Percentiles rank a stretch among this genome's conserved stretches.
Conservation (phyloP, 2,888 invertebrate genomes). For the Lordiphosa fenestrarum region DNA sequence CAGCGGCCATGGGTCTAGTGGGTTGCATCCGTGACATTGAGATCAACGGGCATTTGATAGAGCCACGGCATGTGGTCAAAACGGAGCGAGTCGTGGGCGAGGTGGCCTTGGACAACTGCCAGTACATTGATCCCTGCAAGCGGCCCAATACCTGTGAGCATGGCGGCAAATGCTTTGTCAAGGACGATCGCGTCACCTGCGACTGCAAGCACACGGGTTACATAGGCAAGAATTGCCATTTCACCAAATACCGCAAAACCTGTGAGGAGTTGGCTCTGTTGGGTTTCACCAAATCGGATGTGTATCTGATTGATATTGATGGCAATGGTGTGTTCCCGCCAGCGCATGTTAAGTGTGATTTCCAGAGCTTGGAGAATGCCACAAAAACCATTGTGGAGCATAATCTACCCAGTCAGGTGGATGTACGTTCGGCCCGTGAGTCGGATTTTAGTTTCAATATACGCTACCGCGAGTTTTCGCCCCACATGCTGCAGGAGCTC, state of each 20-base stretch:
- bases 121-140: slow-evolving; percentile 93
- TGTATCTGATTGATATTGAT: slow-evolving; percentile 95
- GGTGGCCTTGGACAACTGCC: slow-evolving; percentile 93
- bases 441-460: slow-evolving; percentile 92
- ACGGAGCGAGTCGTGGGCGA: slow-evolving; percentile 92
- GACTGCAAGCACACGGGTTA: slow-evolving; percentile 95
- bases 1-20: slow-evolving; percentile 88
- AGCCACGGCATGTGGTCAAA: slow-evolving; percentile 90
- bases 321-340: slow-evolving; percentile 96
- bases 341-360: slow-evolving; percentile 94
- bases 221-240: slow-evolving; percentile 96
- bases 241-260: slow-evolving; percentile 93
- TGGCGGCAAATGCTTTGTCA: slow-evolving; percentile 93
- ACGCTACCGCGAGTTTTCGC: slow-evolving; percentile 92
- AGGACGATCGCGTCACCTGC: slow-evolving; percentile 92
- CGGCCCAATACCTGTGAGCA: slow-evolving; percentile 96
- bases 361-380: slow-evolving; percentile 91
- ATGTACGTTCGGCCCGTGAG: slow-evolving; percentile 89
- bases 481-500: slow-evolving; percentile 94
- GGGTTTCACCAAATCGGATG: slow-evolving; percentile 93
- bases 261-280: slow-evolving; percentile 95
- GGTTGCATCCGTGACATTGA: slow-evolving; percentile 95
- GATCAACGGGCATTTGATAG: slow-evolving; percentile 90
- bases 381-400: slow-evolving; percentile 95
- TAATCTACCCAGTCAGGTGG: slow-evolving; percentile 93